Percentiles rank a stretch among this genome's conserved stretches.
Evolutionary conservation across 92 coral and sea anemone species (phyloP).

Genomic region (Blastomussa wellsi): DNA sequence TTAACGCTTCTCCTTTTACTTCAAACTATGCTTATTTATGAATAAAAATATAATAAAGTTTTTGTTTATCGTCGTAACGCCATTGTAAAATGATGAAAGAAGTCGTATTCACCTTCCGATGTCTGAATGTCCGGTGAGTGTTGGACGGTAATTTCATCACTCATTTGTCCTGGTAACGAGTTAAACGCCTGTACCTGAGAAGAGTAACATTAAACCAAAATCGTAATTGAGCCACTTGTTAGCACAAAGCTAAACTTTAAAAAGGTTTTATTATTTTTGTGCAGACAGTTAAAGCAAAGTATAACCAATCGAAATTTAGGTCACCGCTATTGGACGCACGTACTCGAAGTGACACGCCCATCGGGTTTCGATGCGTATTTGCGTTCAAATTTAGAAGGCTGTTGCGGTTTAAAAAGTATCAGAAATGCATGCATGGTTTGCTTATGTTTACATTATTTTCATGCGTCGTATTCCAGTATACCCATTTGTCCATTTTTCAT

Average conservation of each 20-base stretch:
- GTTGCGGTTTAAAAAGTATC: too few species aligned
- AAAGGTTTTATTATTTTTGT: background rate
- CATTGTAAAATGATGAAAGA: background rate
- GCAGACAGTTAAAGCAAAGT: too few species aligned
- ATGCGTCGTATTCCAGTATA: background rate
- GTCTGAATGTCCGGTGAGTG: constrained; percentile 48
- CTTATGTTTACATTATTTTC: too few species aligned
- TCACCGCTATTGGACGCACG: too few species aligned
- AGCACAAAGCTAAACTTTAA: background rate
- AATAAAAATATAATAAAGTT: too few species aligned
- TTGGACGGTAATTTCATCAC: constrained; percentile 72
- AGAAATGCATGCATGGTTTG: background rate
- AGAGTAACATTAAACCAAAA: background rate
- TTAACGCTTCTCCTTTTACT: too few species aligned
- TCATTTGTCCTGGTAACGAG: constrained; percentile 71
- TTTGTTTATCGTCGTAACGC: background rate
- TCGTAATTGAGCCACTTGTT: background rate
- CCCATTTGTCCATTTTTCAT: background rate
- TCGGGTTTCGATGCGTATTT: too few species aligned
- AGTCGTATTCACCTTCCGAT: constrained; percentile 11
- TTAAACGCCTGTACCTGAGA: constrained; percentile 82
- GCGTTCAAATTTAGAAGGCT: too few species aligned
- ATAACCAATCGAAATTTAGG: too few species aligned
- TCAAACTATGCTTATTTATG: too few species aligned
- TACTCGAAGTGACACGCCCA: too few species aligned